Conservation (phyloP, 1,140 invertebrate species). For the Odontomachus brunneus region DNA sequence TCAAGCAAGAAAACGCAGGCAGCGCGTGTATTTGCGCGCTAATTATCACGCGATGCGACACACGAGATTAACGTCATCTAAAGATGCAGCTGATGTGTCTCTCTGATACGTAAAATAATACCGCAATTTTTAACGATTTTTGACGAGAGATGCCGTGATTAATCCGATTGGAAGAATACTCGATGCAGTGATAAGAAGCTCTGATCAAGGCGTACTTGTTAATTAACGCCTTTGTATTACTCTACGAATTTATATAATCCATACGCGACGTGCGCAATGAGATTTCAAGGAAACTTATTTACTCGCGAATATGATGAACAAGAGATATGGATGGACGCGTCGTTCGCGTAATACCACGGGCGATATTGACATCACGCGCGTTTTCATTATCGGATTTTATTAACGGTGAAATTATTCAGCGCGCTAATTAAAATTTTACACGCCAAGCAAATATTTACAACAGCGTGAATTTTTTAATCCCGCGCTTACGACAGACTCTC, state of each 20-base stretch:
- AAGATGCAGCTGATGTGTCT: neutral
- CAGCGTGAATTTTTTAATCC: neutral
- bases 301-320: neutral
- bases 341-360: neutral
- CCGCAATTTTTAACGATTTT: slow-evolving; percentile 28
- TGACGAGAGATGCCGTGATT: slow-evolving; percentile 30
- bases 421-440: slow-evolving; percentile 2
- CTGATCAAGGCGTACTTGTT: slow-evolving; percentile 20
- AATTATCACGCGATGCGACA: no score
- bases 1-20: no score
- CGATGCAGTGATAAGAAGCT: slow-evolving; percentile 16
- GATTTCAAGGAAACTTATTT: slow-evolving; percentile 43
- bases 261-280: neutral
- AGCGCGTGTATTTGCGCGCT: no score
- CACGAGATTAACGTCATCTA: no score
- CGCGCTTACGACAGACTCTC: neutral
- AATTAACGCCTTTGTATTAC: slow-evolving; percentile 18
- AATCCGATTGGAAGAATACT: slow-evolving; percentile 33
- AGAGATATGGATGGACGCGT: neutral
- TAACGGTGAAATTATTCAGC: slow-evolving; percentile 2
- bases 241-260: slow-evolving; percentile 24
- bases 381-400: neutral
- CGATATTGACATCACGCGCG: neutral
- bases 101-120: slow-evolving; percentile 12
- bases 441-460: neutral